phyloP scores from a whole-genome alignment of 2,113 vertebrate species.

The Maccullochella peelii region DNA sequence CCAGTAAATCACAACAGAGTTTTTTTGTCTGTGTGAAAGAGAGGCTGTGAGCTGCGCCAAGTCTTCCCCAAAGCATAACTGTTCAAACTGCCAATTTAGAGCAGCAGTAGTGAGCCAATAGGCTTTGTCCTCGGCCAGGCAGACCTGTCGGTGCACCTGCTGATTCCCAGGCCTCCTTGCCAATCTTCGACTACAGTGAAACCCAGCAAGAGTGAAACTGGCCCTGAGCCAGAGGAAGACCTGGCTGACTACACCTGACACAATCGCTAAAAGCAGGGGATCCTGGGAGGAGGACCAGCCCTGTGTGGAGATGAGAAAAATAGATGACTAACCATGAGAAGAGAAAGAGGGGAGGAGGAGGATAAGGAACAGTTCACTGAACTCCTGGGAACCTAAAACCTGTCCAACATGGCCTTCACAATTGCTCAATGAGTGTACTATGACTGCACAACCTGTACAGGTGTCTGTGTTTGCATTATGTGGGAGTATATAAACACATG shows the following conservation, averaged over 20 bases:
- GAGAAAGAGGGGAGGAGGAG: conserved; percentile 39
- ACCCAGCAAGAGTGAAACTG: conserved; percentile 84
- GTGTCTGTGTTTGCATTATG: conserved; percentile 16
- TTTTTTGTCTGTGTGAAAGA: conserved; percentile 35
- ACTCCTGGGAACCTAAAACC: conserved; percentile 83
- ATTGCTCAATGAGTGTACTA: conserved; percentile 75
- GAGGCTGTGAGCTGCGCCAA: conserved; percentile 17
- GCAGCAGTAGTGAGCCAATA: conserved; percentile 53
- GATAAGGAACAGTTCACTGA: conserved; percentile 66
- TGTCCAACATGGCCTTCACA: conserved; percentile 61
- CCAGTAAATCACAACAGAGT: neutral
- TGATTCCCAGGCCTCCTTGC: conserved; percentile 78
- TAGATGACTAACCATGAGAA: conserved; percentile 79
- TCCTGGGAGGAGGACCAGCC: conserved; percentile 74
- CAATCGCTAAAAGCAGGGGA: conserved; percentile 51
- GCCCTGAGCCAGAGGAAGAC: conserved; percentile 78
- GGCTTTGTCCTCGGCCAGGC: conserved; percentile 53
- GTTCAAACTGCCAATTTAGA: conserved; percentile 62
- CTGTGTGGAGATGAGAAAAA: conserved; percentile 56
- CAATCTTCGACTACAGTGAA: conserved; percentile 79
- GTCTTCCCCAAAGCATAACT: conserved; percentile 57
- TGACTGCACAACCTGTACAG: neutral
- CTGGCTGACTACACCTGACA: conserved; percentile 72
- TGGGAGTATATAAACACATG: neutral
- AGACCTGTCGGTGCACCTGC: conserved; percentile 78